A percentile compares a stretch with the other conserved stretches of the same genome.
phyloP scores from a whole-genome alignment of 2,113 vertebrate genomes.

The Camelus bactrianus region DNA sequence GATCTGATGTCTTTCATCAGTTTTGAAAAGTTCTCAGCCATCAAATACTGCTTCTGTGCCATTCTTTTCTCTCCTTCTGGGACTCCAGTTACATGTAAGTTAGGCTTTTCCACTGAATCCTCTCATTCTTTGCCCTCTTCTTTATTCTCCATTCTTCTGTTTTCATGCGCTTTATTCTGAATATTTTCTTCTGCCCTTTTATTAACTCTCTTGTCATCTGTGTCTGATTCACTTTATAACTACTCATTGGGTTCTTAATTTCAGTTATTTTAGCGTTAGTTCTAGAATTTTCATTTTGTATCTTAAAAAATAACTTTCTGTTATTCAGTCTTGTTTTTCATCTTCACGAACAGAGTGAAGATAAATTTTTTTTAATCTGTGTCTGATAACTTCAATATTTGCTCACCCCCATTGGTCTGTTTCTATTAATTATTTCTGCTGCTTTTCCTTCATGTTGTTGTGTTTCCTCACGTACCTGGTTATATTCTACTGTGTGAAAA shows the following conservation, averaged over 20 bases:
- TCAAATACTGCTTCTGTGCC: neutral
- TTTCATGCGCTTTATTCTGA: neutral
- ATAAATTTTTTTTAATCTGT: neutral
- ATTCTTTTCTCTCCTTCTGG: neutral
- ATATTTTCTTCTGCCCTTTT: slow-evolving; percentile 10
- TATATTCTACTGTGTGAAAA: slow-evolving; percentile 26
- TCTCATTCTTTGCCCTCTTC: neutral
- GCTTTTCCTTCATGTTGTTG: neutral
- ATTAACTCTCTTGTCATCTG: neutral
- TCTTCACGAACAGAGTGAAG: neutral
- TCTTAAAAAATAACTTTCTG: neutral
- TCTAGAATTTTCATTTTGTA: neutral
- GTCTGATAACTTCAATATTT: neutral
- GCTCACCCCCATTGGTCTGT: neutral
- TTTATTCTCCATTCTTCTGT: neutral
- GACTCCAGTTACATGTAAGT: neutral
- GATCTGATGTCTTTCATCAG: neutral
- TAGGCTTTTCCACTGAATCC: neutral
- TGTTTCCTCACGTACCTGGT: neutral
- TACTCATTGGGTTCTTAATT: neutral
- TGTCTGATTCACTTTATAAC: neutral
- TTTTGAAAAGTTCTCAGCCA: neutral
- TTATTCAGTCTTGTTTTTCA: neutral
- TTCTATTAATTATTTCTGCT: neutral
- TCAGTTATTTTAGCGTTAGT: neutral